Conservation (phyloP, 2,888 invertebrate species). For the Spicauda simplicius region DNA sequence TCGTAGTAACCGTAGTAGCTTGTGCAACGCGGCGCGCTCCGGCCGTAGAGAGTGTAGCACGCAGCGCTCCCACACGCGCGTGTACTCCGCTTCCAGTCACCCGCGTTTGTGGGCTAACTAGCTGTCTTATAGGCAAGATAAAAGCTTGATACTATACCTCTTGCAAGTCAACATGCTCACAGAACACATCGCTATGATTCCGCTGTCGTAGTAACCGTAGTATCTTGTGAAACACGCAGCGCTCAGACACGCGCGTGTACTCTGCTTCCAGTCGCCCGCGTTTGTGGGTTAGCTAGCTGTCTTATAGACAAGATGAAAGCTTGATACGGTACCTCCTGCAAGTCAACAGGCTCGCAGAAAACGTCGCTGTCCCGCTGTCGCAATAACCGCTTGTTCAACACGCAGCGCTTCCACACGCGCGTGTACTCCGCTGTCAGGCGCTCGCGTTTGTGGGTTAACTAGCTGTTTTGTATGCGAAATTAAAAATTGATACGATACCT, state of each 20-base stretch:
- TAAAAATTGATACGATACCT: too few species aligned
- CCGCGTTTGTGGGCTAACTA: slow-evolving; percentile 98
- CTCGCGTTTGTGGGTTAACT: slow-evolving; percentile 97
- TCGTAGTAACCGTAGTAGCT: slow-evolving; percentile 90
- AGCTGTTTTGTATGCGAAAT: too few species aligned
- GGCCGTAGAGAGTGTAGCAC: slow-evolving; percentile 94
- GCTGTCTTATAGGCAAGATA: too few species aligned
- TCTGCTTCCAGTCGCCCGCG: slow-evolving; percentile 97
- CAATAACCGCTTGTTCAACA: slow-evolving; percentile 90
- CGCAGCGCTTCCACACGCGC: slow-evolving; percentile 90
- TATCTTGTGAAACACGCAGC: slow-evolving; percentile 90
- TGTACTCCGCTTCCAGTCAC: slow-evolving; percentile 95
- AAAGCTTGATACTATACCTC: too few species aligned
- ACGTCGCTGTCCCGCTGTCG: slow-evolving; percentile 93
- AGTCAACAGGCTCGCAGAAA: slow-evolving; percentile 96
- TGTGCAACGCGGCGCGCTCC: slow-evolving; percentile 90
- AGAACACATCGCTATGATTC: slow-evolving; percentile 95
- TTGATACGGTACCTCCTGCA: slow-evolving; percentile 88
- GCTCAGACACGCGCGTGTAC: slow-evolving; percentile 90
- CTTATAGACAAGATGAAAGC: too few species aligned
- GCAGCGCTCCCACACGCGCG: slow-evolving; percentile 91
- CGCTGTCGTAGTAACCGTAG: slow-evolving; percentile 90
- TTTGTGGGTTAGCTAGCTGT: too few species aligned
- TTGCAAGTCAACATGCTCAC: slow-evolving; percentile 95
- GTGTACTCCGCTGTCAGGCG: slow-evolving; percentile 95